phyloP scores from a whole-genome alignment of 2,113 vertebrate species.

The Nesoenas mayeri region DNA sequence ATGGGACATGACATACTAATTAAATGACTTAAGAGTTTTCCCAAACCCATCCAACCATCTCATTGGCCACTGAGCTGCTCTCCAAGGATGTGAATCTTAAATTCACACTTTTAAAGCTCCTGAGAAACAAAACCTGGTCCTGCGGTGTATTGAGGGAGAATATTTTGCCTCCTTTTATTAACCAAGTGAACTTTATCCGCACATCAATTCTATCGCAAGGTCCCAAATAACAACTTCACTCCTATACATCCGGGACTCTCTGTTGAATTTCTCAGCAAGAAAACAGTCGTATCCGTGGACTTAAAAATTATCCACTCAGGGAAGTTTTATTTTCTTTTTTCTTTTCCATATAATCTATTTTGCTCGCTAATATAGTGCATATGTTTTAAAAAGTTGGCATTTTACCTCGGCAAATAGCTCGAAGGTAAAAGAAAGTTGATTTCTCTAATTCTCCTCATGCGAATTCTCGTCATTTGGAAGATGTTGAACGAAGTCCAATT shows the following conservation, averaged over 20 bases:
- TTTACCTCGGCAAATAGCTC: slow-evolving; percentile 44
- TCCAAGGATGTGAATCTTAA: not conserved
- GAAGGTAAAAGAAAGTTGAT: not conserved
- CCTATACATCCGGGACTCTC: not conserved
- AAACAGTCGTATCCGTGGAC: not conserved
- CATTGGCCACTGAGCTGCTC: not conserved
- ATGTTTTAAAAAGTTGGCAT: not conserved
- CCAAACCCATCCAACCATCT: not conserved
- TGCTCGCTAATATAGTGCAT: not conserved
- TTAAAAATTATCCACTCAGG: not conserved
- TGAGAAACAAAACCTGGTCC: not conserved
- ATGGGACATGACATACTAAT: not conserved
- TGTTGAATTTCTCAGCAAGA: not conserved
- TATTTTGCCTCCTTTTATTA: not conserved
- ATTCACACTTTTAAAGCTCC: not conserved
- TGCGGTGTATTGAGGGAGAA: not conserved
- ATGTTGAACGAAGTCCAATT: not conserved
- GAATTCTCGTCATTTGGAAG: not conserved
- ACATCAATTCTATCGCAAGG: not conserved
- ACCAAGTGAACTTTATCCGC: not conserved
- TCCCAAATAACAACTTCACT: not conserved
- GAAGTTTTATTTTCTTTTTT: not conserved
- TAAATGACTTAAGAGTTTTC: not conserved
- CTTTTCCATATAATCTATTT: not conserved
- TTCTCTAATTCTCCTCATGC: not conserved